These are phyloP conservation scores for Notocelia uddmanniana DNA, from an alignment of 2,888 invertebrate species.

Conservation along the genomic window DNA sequence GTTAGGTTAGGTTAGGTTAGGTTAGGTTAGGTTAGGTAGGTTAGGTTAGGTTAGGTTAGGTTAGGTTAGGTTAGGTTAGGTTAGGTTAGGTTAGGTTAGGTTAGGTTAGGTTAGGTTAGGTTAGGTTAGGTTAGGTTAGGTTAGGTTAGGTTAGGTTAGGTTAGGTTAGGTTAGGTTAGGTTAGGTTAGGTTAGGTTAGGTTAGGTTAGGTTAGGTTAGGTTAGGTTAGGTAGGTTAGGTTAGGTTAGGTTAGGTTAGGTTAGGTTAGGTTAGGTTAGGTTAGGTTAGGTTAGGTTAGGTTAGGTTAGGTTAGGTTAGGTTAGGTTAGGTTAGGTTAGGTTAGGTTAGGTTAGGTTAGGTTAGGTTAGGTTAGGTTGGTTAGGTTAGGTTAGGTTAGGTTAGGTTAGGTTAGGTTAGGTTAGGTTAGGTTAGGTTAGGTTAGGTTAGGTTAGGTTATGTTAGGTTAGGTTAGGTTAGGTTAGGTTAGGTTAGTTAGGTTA, in stretches of 20 bases:
- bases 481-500: conserved; percentile 41
- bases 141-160: conserved; percentile 46
- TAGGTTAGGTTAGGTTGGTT: conserved; percentile 43
- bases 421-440: conserved; percentile 40
- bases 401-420: conserved; percentile 36
- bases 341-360: conserved; percentile 45
- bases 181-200: conserved; percentile 23
- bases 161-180: conserved; percentile 46
- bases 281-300: too few species aligned
- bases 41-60: conserved; percentile 47
- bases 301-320: conserved; percentile 38
- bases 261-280: too few species aligned
- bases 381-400: conserved; percentile 44
- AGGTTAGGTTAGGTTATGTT: conserved; percentile 38
- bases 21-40: conserved; percentile 44
- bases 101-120: conserved; percentile 39
- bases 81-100: conserved; percentile 47
- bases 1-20: conserved; percentile 32
- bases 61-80: conserved; percentile 46
- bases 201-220: conserved; percentile 27
- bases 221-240: conserved; percentile 35
- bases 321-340: conserved; percentile 46
- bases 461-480: conserved; percentile 43
- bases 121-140: conserved; percentile 39
- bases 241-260: too few species aligned